A percentile compares a stretch with the other conserved stretches of the same genome.
Evolutionary conservation across 2,888 invertebrate genomes (phyloP).

Genomic region (Leptinotarsa haldemani): DNA sequence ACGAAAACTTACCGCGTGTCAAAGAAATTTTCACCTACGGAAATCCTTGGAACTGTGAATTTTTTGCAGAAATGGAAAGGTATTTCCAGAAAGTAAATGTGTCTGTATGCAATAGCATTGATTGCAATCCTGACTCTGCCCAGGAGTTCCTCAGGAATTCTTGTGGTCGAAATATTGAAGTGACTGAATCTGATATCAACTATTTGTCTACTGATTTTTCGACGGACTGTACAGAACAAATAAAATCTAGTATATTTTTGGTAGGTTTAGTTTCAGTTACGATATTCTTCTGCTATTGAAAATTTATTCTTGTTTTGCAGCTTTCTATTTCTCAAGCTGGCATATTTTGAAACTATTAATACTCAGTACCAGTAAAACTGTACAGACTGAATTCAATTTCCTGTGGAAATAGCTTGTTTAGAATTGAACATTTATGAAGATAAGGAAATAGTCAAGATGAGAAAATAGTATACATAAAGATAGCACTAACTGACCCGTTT

Average conservation of each 20-base stretch:
- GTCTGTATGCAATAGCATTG: conserved; percentile 56
- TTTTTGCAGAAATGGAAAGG: conserved; percentile 59
- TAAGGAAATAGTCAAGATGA: too few species aligned
- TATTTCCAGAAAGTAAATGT: conserved; percentile 56
- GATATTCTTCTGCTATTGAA: conserved; percentile 16
- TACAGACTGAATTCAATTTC: too few species aligned
- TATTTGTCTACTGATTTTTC: conserved; percentile 45
- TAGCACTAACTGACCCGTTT: too few species aligned
- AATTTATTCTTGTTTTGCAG: not conserved
- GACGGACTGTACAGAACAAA: conserved; percentile 41
- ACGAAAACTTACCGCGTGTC: conserved; percentile 58
- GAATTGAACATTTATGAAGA: too few species aligned
- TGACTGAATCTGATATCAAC: conserved; percentile 20
- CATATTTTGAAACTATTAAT: too few species aligned
- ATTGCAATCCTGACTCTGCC: conserved; percentile 51
- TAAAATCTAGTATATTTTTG: conserved; percentile 14
- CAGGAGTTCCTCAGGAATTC: not conserved
- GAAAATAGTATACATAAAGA: too few species aligned
- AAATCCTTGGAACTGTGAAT: conserved; percentile 61
- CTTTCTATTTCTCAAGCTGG: not conserved
- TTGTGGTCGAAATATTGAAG: conserved; percentile 25
- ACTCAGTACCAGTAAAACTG: too few species aligned
- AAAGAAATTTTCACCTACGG: conserved; percentile 59
- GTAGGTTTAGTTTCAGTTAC: conserved; percentile 14
- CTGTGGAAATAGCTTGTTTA: too few species aligned